Percentiles rank a stretch among this genome's conserved stretches.
These are phyloP conservation scores for Pogonocherus hispidulus DNA, from an alignment of 2,888 invertebrate species.

Conservation along the genomic window DNA sequence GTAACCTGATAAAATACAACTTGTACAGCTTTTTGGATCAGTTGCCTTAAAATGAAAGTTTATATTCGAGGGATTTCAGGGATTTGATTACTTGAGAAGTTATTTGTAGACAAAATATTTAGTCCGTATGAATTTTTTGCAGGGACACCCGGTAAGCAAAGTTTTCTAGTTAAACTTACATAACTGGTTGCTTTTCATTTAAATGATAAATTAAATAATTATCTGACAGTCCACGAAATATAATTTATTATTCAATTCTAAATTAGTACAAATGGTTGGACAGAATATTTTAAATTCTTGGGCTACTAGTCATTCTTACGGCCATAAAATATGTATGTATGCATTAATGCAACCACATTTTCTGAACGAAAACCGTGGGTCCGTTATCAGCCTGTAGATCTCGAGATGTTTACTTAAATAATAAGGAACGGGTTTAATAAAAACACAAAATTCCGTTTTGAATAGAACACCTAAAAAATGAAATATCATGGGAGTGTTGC, in stretches of 20 bases:
- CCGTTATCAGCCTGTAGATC: slow-evolving; percentile 6
- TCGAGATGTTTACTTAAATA: slow-evolving; percentile 28
- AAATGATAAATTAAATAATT: background rate
- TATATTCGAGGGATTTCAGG: no score
- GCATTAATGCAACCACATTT: slow-evolving; percentile 19
- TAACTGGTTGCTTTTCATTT: background rate
- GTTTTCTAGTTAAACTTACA: background rate
- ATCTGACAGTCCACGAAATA: background rate
- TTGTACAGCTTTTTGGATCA: no score
- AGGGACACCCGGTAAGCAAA: background rate
- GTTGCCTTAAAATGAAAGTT: no score
- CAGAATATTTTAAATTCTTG: slow-evolving; percentile 23
- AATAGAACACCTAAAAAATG: slow-evolving; percentile 33
- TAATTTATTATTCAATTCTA: slow-evolving; percentile 4
- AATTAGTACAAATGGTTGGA: slow-evolving; percentile 19
- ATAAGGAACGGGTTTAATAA: slow-evolving; percentile 33
- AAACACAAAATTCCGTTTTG: slow-evolving; percentile 29
- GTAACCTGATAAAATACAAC: no score
- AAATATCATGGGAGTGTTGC: slow-evolving; percentile 25
- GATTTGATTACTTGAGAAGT: no score
- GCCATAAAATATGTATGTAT: background rate
- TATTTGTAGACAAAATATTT: no score
- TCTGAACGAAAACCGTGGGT: slow-evolving; percentile 3
- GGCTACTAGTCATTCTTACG: slow-evolving; percentile 21
- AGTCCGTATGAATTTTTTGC: no score